phyloP scores from a whole-genome alignment of 2,888 invertebrate genomes.

The Gasteruption jaculator region DNA sequence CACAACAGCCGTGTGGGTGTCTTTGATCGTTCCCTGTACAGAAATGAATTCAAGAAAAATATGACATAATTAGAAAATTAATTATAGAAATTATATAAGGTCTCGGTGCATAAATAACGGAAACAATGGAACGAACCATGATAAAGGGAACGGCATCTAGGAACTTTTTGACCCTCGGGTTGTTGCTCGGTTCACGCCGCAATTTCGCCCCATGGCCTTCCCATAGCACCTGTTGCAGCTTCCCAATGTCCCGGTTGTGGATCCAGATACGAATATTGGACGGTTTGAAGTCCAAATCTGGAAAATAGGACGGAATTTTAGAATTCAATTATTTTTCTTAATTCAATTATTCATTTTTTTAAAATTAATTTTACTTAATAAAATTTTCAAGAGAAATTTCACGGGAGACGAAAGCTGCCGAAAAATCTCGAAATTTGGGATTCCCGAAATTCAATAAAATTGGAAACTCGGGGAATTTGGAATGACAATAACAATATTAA shows the following conservation, averaged over 20 bases:
- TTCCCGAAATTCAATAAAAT: too few species aligned
- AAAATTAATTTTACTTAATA: too few species aligned
- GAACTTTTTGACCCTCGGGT: constrained; percentile 77
- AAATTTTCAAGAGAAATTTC: too few species aligned
- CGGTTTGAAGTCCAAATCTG: constrained; percentile 74
- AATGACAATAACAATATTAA: too few species aligned
- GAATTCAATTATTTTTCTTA: constrained; percentile 9
- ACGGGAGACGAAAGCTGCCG: too few species aligned
- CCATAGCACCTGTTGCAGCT: constrained; percentile 84
- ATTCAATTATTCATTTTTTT: too few species aligned
- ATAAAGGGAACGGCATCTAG: constrained; percentile 91
- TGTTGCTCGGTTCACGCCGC: constrained; percentile 78
- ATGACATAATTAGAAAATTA: not conserved
- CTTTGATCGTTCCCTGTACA: constrained; percentile 73
- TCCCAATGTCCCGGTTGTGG: constrained; percentile 83
- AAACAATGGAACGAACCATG: constrained; percentile 61
- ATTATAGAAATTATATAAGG: not conserved
- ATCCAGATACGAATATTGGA: constrained; percentile 95
- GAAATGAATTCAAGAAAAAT: constrained; percentile 12
- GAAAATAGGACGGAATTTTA: constrained; percentile 16
- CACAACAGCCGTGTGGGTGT: constrained; percentile 73
- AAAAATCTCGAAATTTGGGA: too few species aligned
- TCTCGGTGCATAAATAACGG: not conserved
- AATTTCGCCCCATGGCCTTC: constrained; percentile 84
- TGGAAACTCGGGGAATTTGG: too few species aligned